Conservation (phyloP, 2,888 invertebrate genomes). For the Cryptophagus acutangulus region DNA sequence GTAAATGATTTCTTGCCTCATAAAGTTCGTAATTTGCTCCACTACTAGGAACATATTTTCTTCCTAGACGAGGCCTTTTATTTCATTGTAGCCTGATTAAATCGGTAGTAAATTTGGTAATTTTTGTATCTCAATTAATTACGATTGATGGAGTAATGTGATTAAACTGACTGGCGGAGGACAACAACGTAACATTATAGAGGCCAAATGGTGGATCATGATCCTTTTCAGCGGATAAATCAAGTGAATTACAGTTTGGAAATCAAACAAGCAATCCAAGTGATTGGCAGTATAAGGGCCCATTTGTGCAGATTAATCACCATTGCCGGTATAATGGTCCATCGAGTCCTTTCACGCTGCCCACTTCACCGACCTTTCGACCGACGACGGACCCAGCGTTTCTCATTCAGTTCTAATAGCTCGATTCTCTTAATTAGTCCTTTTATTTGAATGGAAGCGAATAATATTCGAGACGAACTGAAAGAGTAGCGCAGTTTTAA, state of each 20-base stretch:
- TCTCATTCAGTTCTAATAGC: conserved; percentile 16
- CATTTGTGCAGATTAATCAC: conserved; percentile 41
- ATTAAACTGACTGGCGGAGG: no score
- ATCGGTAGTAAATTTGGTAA: no score
- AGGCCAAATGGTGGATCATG: no score
- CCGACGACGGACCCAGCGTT: conserved; percentile 21
- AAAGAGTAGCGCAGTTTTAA: conserved; percentile 23
- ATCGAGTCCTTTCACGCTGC: conserved; percentile 35
- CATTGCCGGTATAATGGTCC: conserved; percentile 36
- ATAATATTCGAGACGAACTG: conserved; percentile 2
- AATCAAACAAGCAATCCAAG: conserved; percentile 39
- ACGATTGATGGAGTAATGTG: no score
- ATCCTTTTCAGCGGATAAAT: conserved; percentile 26
- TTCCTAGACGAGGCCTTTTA: no score
- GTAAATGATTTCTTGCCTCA: no score
- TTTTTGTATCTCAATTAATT: no score
- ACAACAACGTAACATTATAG: no score
- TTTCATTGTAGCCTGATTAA: no score
- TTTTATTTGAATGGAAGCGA: not conserved
- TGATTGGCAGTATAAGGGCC: conserved; percentile 38
- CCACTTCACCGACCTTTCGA: conserved; percentile 41
- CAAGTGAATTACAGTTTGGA: conserved; percentile 30
- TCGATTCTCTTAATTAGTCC: conserved; percentile 17
- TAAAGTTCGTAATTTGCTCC: no score
- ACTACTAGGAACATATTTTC: no score